These are phyloP conservation scores for Polyommatus icarus DNA, from an alignment of 2,888 invertebrate genomes.

Conservation along the genomic window DNA sequence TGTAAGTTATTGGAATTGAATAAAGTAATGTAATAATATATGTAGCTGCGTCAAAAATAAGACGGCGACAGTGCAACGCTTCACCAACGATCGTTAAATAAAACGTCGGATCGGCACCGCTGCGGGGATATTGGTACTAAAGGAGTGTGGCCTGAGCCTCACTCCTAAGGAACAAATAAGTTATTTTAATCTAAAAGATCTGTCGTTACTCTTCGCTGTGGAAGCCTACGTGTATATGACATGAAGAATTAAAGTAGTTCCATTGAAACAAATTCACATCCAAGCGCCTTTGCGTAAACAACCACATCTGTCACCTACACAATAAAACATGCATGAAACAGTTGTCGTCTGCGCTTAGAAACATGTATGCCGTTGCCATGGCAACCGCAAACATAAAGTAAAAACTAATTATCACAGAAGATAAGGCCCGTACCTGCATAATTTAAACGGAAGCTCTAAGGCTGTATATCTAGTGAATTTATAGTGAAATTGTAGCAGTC, in stretches of 20 bases:
- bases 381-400: slow-evolving; percentile 6
- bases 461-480: slow-evolving; percentile 34
- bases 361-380: not conserved
- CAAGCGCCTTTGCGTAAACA: not conserved
- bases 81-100: not conserved
- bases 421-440: slow-evolving; percentile 39
- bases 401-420: slow-evolving; percentile 35
- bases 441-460: slow-evolving; percentile 37
- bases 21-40: no score
- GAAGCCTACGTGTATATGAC: no score
- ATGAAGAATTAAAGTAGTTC: no score
- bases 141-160: no score
- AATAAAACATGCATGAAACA: not conserved
- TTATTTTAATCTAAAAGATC: no score
- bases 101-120: no score
- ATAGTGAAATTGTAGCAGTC: slow-evolving; percentile 36
- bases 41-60: not conserved
- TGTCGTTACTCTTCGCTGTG: no score
- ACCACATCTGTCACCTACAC: not conserved
- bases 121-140: no score
- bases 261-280: no score
- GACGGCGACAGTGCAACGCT: not conserved
- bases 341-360: not conserved
- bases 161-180: no score
- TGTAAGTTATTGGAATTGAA: no score